A percentile compares a stretch with the other conserved stretches of the same genome.
phyloP scores from a whole-genome alignment of 2,888 invertebrate genomes.

The Omphaloscelis lunosa region DNA sequence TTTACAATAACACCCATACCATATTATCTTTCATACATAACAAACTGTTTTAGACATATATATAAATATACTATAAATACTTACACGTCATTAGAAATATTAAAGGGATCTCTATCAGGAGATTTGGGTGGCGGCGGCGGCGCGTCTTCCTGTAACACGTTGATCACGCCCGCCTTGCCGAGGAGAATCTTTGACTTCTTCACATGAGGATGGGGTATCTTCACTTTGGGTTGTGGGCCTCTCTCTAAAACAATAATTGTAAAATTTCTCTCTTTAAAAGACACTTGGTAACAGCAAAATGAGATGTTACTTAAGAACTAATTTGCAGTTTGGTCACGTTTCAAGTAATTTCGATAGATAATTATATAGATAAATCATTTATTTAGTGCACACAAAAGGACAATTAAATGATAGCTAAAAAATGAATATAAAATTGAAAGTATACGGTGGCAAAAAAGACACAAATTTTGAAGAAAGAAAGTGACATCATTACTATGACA shows the following conservation, averaged over 20 bases:
- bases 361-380: too few species aligned
- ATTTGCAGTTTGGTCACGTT: too few species aligned
- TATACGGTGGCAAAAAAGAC: too few species aligned
- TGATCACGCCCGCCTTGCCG: slow-evolving; percentile 98
- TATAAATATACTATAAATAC: neutral
- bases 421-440: too few species aligned
- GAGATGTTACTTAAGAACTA: neutral
- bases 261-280: too few species aligned
- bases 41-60: neutral
- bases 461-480: too few species aligned
- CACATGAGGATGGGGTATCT: slow-evolving; percentile 98
- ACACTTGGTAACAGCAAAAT: neutral
- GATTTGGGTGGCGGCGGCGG: slow-evolving; percentile 97
- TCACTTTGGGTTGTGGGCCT: slow-evolving; percentile 95
- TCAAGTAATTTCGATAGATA: too few species aligned
- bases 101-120: slow-evolving; percentile 98
- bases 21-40: neutral
- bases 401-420: too few species aligned
- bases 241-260: slow-evolving; percentile 85
- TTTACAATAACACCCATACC: neutral
- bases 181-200: slow-evolving; percentile 97
- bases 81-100: slow-evolving; percentile 99
- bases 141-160: slow-evolving; percentile 97
- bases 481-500: too few species aligned
- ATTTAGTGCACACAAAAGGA: too few species aligned